Conservation (phyloP, 2,113 vertebrate genomes). For the Chlamydotis undulata region DNA sequence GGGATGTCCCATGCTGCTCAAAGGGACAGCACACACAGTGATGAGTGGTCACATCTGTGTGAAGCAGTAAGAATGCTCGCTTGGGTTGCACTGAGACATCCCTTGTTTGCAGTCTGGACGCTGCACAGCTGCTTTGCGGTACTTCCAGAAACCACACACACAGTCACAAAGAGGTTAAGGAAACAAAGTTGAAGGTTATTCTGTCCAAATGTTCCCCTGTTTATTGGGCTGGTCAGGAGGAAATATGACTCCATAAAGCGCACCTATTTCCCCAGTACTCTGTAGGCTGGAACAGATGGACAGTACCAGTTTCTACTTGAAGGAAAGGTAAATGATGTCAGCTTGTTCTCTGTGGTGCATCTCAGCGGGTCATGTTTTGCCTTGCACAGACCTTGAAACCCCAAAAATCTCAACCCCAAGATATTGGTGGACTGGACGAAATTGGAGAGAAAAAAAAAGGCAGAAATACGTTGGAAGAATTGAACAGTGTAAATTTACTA, state of each 20-base stretch:
- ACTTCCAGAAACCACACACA: not conserved
- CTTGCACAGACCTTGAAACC: not conserved
- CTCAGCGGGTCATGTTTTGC: not conserved
- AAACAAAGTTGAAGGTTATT: not conserved
- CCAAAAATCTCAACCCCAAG: not conserved
- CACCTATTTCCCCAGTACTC: not conserved
- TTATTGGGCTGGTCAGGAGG: not conserved
- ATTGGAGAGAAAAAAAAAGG: not conserved
- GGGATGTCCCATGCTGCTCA: not conserved
- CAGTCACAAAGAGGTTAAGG: not conserved
- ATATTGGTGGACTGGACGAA: not conserved
- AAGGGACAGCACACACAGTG: not conserved
- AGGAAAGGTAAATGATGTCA: not conserved
- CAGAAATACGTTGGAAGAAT: not conserved
- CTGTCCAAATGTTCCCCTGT: not conserved
- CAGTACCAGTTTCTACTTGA: not conserved
- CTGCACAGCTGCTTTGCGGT: not conserved
- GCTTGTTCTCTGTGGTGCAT: not conserved
- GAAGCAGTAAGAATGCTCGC: not conserved
- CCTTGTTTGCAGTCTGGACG: not conserved
- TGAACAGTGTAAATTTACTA: not conserved
- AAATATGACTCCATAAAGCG: not conserved
- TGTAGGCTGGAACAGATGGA: not conserved
- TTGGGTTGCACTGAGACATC: not conserved
- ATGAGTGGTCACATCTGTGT: not conserved